Percentiles rank a stretch among this genome's conserved stretches.
Conservation (phyloP, 1,140 invertebrate species). For the Atta colombica region DNA sequence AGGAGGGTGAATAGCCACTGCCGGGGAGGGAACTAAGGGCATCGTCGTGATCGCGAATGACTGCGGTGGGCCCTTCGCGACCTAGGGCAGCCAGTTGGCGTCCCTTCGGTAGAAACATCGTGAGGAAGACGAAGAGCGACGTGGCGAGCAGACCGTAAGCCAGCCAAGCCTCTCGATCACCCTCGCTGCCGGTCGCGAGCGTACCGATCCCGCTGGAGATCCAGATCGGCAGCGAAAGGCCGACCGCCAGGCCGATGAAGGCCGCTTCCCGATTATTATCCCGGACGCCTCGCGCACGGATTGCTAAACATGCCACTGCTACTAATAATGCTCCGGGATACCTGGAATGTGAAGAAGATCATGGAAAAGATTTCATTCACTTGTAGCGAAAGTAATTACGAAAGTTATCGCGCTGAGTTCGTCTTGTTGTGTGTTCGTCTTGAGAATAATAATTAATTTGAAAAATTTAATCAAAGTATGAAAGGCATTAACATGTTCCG, state of each 20-base stretch:
- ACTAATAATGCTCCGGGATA: constrained; percentile 93
- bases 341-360: constrained; percentile 85
- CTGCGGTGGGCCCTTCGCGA: constrained; percentile 87
- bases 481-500: background rate
- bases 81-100: constrained; percentile 96
- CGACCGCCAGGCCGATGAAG: constrained; percentile 95
- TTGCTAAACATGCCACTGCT: constrained; percentile 93
- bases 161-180: constrained; percentile 94
- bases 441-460: background rate
- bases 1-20: constrained; percentile 95
- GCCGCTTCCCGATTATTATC: constrained; percentile 96
- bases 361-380: background rate
- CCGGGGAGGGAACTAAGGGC: constrained; percentile 92
- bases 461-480: background rate
- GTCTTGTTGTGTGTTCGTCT: background rate
- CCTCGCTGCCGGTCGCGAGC: constrained; percentile 90
- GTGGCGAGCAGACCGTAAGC: constrained; percentile 95
- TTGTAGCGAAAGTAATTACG: background rate
- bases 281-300: constrained; percentile 94
- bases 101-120: constrained; percentile 98
- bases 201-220: constrained; percentile 89
- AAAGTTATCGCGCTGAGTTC: background rate
- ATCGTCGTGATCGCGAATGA: constrained; percentile 85
- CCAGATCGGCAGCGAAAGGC: constrained; percentile 95
- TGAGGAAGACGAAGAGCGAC: constrained; percentile 93